Conservation (phyloP, 1,140 invertebrate species). For the Halesus radiatus region DNA sequence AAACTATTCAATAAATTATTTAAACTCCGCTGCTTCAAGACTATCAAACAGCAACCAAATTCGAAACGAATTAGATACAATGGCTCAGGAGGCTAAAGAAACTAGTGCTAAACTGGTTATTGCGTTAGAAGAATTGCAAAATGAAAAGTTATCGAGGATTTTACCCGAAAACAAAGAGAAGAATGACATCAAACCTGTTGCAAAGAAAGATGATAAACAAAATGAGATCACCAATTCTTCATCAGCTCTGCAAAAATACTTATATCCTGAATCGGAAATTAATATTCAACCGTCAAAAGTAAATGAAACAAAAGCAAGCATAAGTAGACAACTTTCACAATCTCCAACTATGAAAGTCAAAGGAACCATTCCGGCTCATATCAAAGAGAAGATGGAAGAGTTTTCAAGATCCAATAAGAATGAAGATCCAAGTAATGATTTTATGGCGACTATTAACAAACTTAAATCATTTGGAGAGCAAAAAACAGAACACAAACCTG, state of each 20-base stretch:
- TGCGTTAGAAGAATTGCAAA: conserved; percentile 68
- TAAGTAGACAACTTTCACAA: neutral
- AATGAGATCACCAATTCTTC: neutral
- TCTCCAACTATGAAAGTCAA: conserved; percentile 33
- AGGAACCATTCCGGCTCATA: conserved; percentile 33
- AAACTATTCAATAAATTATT: no score
- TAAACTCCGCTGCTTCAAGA: no score
- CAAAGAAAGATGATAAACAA: neutral
- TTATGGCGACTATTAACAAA: neutral
- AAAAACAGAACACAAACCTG: neutral
- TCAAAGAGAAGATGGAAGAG: conserved; percentile 40
- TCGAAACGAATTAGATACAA: conserved; percentile 72
- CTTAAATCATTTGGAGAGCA: neutral
- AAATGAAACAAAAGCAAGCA: conserved; percentile 1
- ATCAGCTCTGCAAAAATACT: neutral
- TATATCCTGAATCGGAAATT: neutral
- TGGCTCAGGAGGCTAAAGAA: conserved; percentile 73
- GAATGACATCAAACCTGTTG: neutral
- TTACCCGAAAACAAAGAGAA: neutral
- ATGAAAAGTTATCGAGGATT: conserved; percentile 44
- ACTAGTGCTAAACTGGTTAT: conserved; percentile 69
- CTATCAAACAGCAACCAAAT: conserved; percentile 52
- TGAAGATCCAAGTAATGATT: conserved; percentile 5
- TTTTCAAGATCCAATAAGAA: conserved; percentile 22
- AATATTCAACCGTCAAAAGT: conserved; percentile 7